phyloP scores from a whole-genome alignment of 2,888 invertebrate species.

The Stenodera caucasica region DNA sequence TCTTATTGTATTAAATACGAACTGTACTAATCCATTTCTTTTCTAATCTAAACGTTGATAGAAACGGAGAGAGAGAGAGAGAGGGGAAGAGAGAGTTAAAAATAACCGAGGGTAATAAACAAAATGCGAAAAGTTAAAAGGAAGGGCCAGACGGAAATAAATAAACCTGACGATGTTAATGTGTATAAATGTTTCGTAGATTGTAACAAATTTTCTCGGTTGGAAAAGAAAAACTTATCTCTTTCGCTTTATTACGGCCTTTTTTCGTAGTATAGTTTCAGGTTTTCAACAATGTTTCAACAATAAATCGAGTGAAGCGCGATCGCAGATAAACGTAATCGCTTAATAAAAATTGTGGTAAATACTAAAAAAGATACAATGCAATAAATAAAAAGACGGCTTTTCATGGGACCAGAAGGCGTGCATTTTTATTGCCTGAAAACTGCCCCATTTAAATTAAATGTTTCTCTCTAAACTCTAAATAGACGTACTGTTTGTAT shows the following conservation, averaged over 20 bases:
- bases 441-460: constrained; percentile 58
- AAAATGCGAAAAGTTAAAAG: constrained; percentile 50
- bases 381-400: constrained; percentile 57
- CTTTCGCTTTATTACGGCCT: constrained; percentile 26
- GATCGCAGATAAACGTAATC: constrained; percentile 19
- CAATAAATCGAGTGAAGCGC: background rate
- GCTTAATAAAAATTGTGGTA: constrained; percentile 32
- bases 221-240: constrained; percentile 53
- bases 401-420: constrained; percentile 57
- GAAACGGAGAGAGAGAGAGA: background rate
- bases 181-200: constrained; percentile 54
- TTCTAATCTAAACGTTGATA: constrained; percentile 15
- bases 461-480: no score
- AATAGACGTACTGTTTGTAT: constrained; percentile 53
- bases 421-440: constrained; percentile 59
- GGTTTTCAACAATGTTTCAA: background rate
- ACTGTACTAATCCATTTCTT: no score
- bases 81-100: background rate
- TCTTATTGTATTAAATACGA: no score
- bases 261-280: background rate
- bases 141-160: constrained; percentile 52
- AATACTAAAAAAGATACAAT: constrained; percentile 32
- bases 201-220: constrained; percentile 55
- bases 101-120: constrained; percentile 42
- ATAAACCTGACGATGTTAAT: constrained; percentile 54